phyloP scores from a whole-genome alignment of 2,888 invertebrate species.

The Acronicta aceris region DNA sequence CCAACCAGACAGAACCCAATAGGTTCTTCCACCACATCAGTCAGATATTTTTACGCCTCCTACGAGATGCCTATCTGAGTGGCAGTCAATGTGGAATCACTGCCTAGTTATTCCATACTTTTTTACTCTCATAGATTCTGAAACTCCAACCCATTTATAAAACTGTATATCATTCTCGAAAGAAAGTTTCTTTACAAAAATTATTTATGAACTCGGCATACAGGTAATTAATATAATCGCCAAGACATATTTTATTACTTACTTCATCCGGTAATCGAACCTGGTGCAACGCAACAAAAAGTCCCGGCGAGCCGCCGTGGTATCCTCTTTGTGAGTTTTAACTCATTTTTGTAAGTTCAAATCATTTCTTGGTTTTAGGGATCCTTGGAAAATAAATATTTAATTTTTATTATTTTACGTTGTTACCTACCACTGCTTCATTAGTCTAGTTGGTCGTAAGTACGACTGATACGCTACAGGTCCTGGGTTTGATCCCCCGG shows the following conservation, averaged over 20 bases:
- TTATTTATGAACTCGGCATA: slow-evolving; percentile 46
- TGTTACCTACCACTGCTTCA: no score
- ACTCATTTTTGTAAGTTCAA: slow-evolving; percentile 69
- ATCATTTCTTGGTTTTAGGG: slow-evolving; percentile 65
- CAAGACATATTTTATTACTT: slow-evolving; percentile 60
- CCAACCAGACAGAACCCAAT: no score
- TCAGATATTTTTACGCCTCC: no score
- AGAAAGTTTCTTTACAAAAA: slow-evolving; percentile 37
- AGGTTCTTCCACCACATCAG: no score
- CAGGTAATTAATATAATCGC: slow-evolving; percentile 58
- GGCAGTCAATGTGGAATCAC: no score
- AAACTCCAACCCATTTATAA: slow-evolving; percentile 22
- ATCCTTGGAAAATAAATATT: slow-evolving; percentile 27
- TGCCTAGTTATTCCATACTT: no score
- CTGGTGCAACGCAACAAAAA: slow-evolving; percentile 53
- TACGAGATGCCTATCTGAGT: no score
- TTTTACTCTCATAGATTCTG: background rate
- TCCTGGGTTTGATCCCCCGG: no score
- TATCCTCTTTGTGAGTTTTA: slow-evolving; percentile 61
- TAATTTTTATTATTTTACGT: background rate
- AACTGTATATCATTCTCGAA: slow-evolving; percentile 9
- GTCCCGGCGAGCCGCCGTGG: slow-evolving; percentile 43
- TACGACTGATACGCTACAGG: no score
- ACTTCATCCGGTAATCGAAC: slow-evolving; percentile 58
- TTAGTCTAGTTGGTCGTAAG: no score